A percentile compares a stretch with the other conserved stretches of the same genome.
Evolutionary conservation across 2,888 invertebrate genomes (phyloP).

Genomic region (Gymnocheta viridis): DNA sequence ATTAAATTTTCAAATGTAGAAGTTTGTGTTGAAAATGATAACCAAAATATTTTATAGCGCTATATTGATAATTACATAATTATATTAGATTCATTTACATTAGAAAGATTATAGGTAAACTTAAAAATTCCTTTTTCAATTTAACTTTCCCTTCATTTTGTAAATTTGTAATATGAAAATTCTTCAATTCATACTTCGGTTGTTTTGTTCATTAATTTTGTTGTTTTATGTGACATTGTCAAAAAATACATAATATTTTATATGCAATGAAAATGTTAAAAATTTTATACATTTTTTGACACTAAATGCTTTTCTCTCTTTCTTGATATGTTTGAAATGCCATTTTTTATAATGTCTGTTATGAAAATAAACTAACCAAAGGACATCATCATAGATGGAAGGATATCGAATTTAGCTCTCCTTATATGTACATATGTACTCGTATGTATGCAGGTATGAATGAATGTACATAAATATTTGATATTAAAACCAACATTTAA

Average conservation of each 20-base stretch:
- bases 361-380: conserved; percentile 28
- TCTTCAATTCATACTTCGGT: neutral
- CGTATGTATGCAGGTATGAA: neutral
- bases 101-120: too few relatives aligned
- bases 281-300: neutral
- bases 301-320: neutral
- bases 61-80: too few relatives aligned
- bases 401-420: conserved; percentile 4
- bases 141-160: neutral
- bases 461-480: conserved; percentile 4
- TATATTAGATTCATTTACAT: too few relatives aligned
- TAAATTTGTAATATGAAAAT: conserved; percentile 1
- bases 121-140: too few relatives aligned
- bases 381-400: conserved; percentile 3
- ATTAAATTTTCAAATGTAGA: too few relatives aligned
- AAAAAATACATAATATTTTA: conserved; percentile 7
- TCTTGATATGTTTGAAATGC: conserved; percentile 11
- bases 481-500: conserved; percentile 34
- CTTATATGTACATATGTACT: neutral
- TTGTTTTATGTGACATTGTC: conserved; percentile 1
- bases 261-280: conserved; percentile 32
- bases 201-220: neutral
- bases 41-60: too few relatives aligned
- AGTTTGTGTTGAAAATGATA: too few relatives aligned
- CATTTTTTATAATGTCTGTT: conserved; percentile 43